A percentile compares a stretch with the other conserved stretches of the same genome.
phyloP scores from a whole-genome alignment of 2,113 vertebrate species.

The Limanda limanda region DNA sequence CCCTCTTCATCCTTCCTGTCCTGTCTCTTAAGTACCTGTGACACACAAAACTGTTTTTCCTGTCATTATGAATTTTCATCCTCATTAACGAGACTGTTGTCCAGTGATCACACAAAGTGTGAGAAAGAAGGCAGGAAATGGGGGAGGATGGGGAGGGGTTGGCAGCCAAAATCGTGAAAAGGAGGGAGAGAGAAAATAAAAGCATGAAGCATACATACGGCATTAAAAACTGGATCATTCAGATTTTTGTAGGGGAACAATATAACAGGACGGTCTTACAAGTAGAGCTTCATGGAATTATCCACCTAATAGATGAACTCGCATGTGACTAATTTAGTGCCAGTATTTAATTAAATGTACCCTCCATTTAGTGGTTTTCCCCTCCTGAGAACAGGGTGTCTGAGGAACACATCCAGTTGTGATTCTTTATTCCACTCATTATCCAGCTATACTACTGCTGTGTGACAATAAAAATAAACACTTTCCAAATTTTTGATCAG shows the following conservation, averaged over 20 bases:
- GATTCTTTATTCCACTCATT: neutral
- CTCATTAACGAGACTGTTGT: slow-evolving; percentile 63
- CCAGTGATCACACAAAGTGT: slow-evolving; percentile 46
- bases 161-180: slow-evolving; percentile 23
- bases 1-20: slow-evolving; percentile 3
- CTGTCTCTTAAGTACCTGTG: slow-evolving; percentile 50
- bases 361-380: too few species aligned
- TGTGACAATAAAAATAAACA: slow-evolving; percentile 14
- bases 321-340: neutral
- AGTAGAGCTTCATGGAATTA: neutral
- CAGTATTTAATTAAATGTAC: neutral
- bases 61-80: slow-evolving; percentile 69
- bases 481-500: slow-evolving; percentile 9
- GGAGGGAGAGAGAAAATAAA: slow-evolving; percentile 8
- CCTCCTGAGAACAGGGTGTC: neutral
- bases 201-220: slow-evolving; percentile 13
- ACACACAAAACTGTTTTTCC: slow-evolving; percentile 53
- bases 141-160: slow-evolving; percentile 1
- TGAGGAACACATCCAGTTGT: neutral
- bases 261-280: neutral
- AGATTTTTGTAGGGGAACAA: neutral
- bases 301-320: too few species aligned
- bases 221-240: neutral
- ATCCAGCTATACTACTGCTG: neutral
- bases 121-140: slow-evolving; percentile 11